Conservation (phyloP, 1,140 invertebrate genomes). For the Leptinotarsa lineolata region DNA sequence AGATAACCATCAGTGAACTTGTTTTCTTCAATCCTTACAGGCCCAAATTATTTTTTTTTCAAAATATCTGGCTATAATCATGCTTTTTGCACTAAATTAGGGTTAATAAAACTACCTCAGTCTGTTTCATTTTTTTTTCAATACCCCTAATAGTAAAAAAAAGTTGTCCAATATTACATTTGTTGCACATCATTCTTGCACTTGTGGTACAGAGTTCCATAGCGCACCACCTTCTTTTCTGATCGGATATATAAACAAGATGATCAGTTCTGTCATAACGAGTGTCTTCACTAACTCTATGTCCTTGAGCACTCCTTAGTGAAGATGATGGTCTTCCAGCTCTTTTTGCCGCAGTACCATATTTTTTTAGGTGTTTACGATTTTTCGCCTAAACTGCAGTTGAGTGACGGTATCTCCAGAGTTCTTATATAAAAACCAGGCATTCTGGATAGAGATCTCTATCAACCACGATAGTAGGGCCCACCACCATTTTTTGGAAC, state of each 20-base stretch:
- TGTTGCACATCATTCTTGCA: background rate
- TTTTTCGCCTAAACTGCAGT: conserved; percentile 1
- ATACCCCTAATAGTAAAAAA: too few species aligned
- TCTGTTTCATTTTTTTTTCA: too few species aligned
- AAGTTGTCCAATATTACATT: too few species aligned
- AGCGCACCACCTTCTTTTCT: background rate
- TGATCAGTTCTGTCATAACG: background rate
- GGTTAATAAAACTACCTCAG: too few species aligned
- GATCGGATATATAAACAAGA: background rate
- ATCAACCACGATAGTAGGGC: background rate
- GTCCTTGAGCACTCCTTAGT: conserved; percentile 4
- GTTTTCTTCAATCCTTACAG: too few species aligned
- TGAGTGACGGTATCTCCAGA: conserved; percentile 1
- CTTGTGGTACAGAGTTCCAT: background rate
- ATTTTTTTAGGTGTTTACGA: background rate
- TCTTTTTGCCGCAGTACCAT: background rate
- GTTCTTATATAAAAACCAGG: conserved; percentile 10
- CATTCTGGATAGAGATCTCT: background rate
- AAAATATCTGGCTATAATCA: too few species aligned
- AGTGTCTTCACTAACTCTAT: background rate
- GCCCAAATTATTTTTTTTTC: too few species aligned
- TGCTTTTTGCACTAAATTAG: too few species aligned
- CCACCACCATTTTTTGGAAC: background rate
- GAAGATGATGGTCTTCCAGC: background rate
- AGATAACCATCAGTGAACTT: too few species aligned